phyloP scores from a whole-genome alignment of 92 coral and sea anemone genomes.

The Anthopleura xanthogrammica region DNA sequence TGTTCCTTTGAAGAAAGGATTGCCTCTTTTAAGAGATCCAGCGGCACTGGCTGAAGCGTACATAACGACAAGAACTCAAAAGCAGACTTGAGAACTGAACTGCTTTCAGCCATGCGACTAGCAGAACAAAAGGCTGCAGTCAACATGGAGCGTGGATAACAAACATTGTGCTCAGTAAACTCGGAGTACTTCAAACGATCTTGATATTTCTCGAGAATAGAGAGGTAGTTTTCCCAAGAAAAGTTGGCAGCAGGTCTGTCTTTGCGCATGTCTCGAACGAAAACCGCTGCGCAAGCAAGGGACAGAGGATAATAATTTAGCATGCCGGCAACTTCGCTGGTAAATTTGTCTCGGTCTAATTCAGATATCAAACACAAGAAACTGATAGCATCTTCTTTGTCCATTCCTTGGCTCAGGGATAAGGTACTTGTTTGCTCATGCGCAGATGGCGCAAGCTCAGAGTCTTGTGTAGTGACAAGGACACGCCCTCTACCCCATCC shows the following conservation, averaged over 20 bases:
- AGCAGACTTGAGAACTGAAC: conserved; percentile 63
- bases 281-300: conserved; percentile 90
- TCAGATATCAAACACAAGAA: conserved; percentile 59
- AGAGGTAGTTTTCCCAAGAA: conserved; percentile 68
- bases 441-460: conserved; percentile 64
- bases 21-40: conserved; percentile 66
- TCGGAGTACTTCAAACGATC: conserved; percentile 68
- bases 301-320: conserved; percentile 80
- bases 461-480: conserved; percentile 85
- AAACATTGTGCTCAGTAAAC: conserved; percentile 66
- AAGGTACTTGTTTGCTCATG: conserved; percentile 54
- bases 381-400: conserved; percentile 59
- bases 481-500: conserved; percentile 86
- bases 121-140: conserved; percentile 79
- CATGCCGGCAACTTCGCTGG: conserved; percentile 38
- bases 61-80: conserved; percentile 82
- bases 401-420: conserved; percentile 75
- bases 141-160: conserved; percentile 84
- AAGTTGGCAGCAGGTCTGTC: conserved; percentile 75
- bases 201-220: conserved; percentile 52
- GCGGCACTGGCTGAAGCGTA: conserved; percentile 82
- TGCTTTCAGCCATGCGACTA: conserved; percentile 78
- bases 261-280: conserved; percentile 72
- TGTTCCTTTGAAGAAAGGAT: conserved; percentile 32
- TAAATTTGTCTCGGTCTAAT: conserved; percentile 44